Evolutionary conservation across 2,888 invertebrate genomes (phyloP).

Genomic region (Hypsopygia costalis): DNA sequence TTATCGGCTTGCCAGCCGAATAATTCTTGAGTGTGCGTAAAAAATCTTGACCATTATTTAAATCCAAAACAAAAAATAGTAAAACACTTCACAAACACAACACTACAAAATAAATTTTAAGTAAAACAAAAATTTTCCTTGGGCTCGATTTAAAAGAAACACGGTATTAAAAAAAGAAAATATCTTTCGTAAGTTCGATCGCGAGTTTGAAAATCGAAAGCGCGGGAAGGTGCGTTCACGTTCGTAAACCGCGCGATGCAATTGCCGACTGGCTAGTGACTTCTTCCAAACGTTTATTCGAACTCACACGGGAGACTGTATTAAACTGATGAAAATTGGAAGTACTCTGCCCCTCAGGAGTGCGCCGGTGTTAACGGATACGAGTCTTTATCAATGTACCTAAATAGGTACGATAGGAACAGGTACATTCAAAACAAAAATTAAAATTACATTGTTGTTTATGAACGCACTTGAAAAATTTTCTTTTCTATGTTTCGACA

Average conservation of each 20-base stretch:
- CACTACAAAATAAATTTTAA: conserved; percentile 7
- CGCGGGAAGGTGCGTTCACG: conserved; percentile 36
- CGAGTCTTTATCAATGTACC: conserved; percentile 33
- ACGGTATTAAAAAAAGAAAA: conserved; percentile 14
- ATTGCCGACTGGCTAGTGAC: conserved; percentile 36
- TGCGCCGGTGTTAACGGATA: conserved; percentile 32
- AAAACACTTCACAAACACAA: conserved; percentile 13
- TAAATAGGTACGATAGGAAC: too few relatives aligned
- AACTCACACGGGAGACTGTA: conserved; percentile 14
- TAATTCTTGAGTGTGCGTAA: conserved; percentile 11
- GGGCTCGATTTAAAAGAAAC: conserved; percentile 11
- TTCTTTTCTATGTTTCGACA: too few relatives aligned
- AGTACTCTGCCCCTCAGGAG: conserved; percentile 27
- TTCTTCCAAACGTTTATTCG: not conserved
- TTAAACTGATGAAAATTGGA: conserved; percentile 27
- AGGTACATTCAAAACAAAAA: too few relatives aligned
- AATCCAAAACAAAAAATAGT: conserved; percentile 10
- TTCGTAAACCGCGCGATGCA: conserved; percentile 39
- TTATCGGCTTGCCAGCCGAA: conserved; percentile 9
- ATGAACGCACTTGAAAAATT: too few relatives aligned
- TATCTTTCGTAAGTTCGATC: conserved; percentile 40
- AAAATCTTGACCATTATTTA: conserved; percentile 7
- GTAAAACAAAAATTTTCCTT: conserved; percentile 1
- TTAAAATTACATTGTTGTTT: too few relatives aligned
- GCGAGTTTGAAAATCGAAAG: conserved; percentile 34